Base-by-base conservation (phyloP, 2,888 invertebrate species). In the Erebia palarica region DNA sequence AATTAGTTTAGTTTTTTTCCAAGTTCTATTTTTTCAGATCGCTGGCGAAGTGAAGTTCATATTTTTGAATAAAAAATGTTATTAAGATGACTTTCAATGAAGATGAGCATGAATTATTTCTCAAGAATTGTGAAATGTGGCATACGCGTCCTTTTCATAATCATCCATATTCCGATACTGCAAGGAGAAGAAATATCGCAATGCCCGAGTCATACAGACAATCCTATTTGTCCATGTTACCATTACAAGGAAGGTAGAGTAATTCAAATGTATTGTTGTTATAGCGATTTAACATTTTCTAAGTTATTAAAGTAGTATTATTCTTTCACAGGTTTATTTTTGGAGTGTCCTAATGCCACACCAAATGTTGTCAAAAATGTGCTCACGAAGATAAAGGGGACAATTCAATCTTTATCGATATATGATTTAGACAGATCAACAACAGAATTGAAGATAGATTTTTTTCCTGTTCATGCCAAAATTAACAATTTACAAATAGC, bases 141-240 rank as follows among this genome's bases (percentile, higher is more conserved):
- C 83, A 89, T 94, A 92, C 82, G 96, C 88, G 81, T 96, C 88
- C 82, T 94, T 94, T 82, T 91, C 79, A 83, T 92, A 81, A 84
- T 90, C 81, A 86, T 85, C 84, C 89, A 89, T 85, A 89, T 89
- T 84, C 93, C 86, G 85, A 92, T 91, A 88, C 89, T 92, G 86
- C 92, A 91, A 89, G 93, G 93, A 86, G 92, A 93, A 93, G 93
- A 92, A 80, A 91, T 92, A 75, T 82, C 91, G 42, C 86, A 96
- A 84, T 97, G 97, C 86, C 97, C 97, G 73, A 96, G 95, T 83
- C 94, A 96, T 82, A 95, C 96, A 82, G 95, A 96, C 81, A 96
- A 96, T 87, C 96, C 96, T 58, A 96, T 96, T 78, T 98, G 98
- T 88, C 97, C 97, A 8, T 98, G 98, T 91, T 98, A 97, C 94